Conservation (phyloP, 2,888 invertebrate species). For the Digitonthophagus gazella region DNA sequence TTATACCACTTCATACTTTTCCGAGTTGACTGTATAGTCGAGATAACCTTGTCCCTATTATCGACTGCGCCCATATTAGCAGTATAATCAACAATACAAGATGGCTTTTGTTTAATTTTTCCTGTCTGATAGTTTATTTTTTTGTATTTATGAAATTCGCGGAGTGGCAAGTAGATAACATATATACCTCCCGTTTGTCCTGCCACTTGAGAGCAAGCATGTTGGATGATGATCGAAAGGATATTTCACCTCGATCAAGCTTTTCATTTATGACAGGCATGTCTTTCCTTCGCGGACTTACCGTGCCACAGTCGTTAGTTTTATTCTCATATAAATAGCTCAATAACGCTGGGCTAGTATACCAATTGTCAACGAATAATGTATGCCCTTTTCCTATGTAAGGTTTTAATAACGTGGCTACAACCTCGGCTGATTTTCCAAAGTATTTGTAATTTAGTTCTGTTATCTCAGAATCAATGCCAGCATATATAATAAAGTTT, state of each 20-base stretch:
- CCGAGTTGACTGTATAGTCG: constrained; percentile 17
- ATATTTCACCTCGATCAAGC: background rate
- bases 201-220: constrained; percentile 39
- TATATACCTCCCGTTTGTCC: constrained; percentile 38
- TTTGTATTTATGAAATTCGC: constrained; percentile 30
- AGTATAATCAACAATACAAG: background rate
- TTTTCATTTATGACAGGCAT: constrained; percentile 33
- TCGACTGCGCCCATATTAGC: constrained; percentile 22
- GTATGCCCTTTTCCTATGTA: too few species aligned
- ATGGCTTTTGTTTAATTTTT: constrained; percentile 29
- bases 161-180: constrained; percentile 36
- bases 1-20: constrained; percentile 4
- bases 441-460: constrained; percentile 4
- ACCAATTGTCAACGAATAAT: constrained; percentile 38
- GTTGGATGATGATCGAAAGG: constrained; percentile 12
- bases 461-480: constrained; percentile 14
- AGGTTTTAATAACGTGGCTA: too few species aligned
- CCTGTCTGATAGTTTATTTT: too few species aligned
- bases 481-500: constrained; percentile 35
- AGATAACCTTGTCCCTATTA: constrained; percentile 34
- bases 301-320: constrained; percentile 36
- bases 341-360: constrained; percentile 33
- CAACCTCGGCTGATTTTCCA: constrained; percentile 30
- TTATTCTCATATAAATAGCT: constrained; percentile 14
- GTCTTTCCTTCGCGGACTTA: constrained; percentile 32